Percentiles rank a stretch among this genome's conserved stretches.
These are phyloP conservation scores for Dorcus hopei DNA, from an alignment of 2,888 invertebrate genomes.

Conservation along the genomic window DNA sequence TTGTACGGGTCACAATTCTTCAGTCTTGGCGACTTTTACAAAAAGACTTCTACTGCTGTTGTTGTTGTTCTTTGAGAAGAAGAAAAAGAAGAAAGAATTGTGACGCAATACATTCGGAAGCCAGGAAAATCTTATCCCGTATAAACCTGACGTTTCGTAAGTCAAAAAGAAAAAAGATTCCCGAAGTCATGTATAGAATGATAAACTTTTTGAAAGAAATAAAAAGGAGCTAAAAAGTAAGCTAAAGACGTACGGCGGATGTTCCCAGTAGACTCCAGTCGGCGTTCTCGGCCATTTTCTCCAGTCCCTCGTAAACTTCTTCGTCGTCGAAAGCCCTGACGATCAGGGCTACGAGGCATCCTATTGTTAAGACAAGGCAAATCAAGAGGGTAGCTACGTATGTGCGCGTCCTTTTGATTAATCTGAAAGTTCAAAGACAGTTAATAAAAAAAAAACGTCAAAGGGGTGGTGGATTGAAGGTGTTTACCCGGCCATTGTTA, in stretches of 20 bases:
- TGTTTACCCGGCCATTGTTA: conserved; percentile 62
- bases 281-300: conserved; percentile 33
- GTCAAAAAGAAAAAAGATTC: too few relatives aligned
- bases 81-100: too few relatives aligned
- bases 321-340: conserved; percentile 40
- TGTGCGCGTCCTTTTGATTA: conserved; percentile 42
- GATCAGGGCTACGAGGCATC: conserved; percentile 40
- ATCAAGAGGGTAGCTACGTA: conserved; percentile 42
- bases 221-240: neutral
- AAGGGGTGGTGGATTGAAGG: neutral
- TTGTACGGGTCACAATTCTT: too few relatives aligned
- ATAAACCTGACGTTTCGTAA: too few relatives aligned
- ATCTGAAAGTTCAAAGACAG: conserved; percentile 30
- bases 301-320: conserved; percentile 32
- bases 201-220: neutral
- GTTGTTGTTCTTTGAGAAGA: too few relatives aligned
- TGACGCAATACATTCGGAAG: too few relatives aligned
- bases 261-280: conserved; percentile 41
- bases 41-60: too few relatives aligned
- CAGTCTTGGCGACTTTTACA: too few relatives aligned
- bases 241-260: conserved; percentile 37
- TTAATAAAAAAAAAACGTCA: neutral
- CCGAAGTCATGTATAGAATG: too few relatives aligned
- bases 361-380: conserved; percentile 39
- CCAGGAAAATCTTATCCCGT: too few relatives aligned